Evolutionary conservation across 2,888 invertebrate species (phyloP).

Genomic region (Agriopis aurantiaria): DNA sequence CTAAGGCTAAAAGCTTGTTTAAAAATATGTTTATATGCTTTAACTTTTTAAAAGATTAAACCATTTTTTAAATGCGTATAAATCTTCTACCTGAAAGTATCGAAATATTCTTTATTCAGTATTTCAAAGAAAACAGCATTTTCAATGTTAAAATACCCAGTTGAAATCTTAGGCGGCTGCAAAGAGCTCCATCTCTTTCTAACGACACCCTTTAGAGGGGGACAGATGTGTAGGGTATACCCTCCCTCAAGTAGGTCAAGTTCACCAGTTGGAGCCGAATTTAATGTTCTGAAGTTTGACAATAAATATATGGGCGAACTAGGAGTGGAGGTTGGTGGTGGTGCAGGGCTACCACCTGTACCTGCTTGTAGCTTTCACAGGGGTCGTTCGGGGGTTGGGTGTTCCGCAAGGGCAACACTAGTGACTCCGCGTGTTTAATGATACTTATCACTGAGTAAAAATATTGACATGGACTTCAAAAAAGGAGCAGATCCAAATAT

Average conservation of each 20-base stretch:
- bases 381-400: too few species aligned
- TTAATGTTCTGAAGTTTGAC: slow-evolving; percentile 60
- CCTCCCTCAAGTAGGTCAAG: slow-evolving; percentile 64
- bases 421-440: too few species aligned
- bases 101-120: too few species aligned
- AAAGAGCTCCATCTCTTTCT: slow-evolving; percentile 26
- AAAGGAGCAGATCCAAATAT: too few species aligned
- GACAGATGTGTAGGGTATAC: slow-evolving; percentile 22
- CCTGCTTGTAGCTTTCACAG: neutral
- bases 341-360: slow-evolving; percentile 17
- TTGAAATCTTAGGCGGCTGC: slow-evolving; percentile 15
- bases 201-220: slow-evolving; percentile 24
- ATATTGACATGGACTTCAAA: too few species aligned
- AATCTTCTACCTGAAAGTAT: neutral
- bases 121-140: neutral
- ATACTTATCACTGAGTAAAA: too few species aligned
- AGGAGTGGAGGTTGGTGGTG: slow-evolving; percentile 36
- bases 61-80: too few species aligned
- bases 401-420: too few species aligned
- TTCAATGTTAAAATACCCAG: slow-evolving; percentile 30
- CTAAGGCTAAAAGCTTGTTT: too few species aligned
- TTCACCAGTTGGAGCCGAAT: slow-evolving; percentile 65
- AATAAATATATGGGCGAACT: slow-evolving; percentile 56
- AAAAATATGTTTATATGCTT: too few species aligned
- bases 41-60: too few species aligned